Evolutionary conservation across 2,113 vertebrate genomes (phyloP).

Genomic region (Sebastes fasciatus): DNA sequence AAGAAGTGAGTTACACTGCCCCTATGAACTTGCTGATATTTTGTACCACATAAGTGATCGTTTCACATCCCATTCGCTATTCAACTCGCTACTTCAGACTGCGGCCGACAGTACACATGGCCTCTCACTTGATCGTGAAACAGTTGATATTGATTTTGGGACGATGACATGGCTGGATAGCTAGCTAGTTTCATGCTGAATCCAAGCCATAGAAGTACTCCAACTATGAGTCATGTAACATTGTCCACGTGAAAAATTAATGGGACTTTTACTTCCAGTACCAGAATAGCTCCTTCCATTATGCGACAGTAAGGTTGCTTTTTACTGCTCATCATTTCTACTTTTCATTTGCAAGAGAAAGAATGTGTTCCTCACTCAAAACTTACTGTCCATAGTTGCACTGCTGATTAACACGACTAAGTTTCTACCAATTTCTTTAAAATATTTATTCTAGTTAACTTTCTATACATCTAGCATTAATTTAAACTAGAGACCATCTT

Average conservation of each 20-base stretch:
- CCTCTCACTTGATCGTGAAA: too few relatives aligned
- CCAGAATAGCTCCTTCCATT: not conserved
- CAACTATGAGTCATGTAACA: not conserved
- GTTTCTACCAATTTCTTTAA: not conserved
- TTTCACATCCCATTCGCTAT: too few relatives aligned
- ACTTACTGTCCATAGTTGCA: too few relatives aligned
- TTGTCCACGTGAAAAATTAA: not conserved
- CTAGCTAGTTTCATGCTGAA: not conserved
- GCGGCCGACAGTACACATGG: too few relatives aligned
- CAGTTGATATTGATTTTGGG: too few relatives aligned
- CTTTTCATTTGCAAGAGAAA: not conserved
- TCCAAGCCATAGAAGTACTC: not conserved
- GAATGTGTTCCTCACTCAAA: not conserved
- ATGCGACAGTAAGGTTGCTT: too few relatives aligned
- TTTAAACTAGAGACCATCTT: not conserved
- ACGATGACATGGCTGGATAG: too few relatives aligned
- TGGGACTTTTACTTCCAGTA: not conserved
- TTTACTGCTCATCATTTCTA: not conserved
- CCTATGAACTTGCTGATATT: too few relatives aligned
- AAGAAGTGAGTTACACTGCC: too few relatives aligned
- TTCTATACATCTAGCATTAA: not conserved
- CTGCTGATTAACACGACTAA: too few relatives aligned
- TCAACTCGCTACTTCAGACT: too few relatives aligned
- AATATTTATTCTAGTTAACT: not conserved
- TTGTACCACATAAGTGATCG: too few relatives aligned